A percentile compares a stretch with the other conserved stretches of the same genome.
Conservation (phyloP, 2,113 vertebrate species). For the Rhynchopsitta pachyrhyncha region DNA sequence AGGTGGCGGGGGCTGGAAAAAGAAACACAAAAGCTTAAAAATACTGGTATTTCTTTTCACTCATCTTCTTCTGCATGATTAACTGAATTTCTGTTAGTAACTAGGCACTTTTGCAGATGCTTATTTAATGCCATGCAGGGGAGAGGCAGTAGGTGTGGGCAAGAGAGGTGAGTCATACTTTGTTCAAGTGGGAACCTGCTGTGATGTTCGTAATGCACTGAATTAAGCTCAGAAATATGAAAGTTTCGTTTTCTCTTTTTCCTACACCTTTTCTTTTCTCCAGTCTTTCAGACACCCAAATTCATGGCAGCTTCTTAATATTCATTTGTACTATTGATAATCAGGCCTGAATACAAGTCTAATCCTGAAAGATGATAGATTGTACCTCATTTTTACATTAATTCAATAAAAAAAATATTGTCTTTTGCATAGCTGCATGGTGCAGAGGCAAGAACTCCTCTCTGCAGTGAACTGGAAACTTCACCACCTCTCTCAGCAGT, state of each 20-base stretch:
- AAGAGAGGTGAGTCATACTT: conserved; percentile 40
- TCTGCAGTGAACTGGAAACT: not conserved
- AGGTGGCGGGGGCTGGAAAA: not conserved
- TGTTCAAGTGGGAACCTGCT: conserved; percentile 6
- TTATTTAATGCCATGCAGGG: conserved; percentile 34
- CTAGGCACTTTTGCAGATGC: conserved; percentile 4
- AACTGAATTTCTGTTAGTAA: conserved; percentile 26
- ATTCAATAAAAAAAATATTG: not conserved
- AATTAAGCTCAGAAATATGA: not conserved
- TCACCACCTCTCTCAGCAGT: not conserved
- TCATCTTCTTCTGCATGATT: not conserved
- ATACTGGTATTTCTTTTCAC: conserved; percentile 24
- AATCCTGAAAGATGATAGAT: not conserved
- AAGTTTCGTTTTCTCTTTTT: conserved; percentile 2
- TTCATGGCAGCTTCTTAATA: not conserved
- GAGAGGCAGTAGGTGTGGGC: conserved; percentile 36
- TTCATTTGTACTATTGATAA: not conserved
- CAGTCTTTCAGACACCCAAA: not conserved
- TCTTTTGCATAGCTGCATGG: not conserved
- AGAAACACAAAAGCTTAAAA: conserved; percentile 27
- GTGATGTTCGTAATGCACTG: conserved; percentile 15
- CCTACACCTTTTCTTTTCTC: not conserved
- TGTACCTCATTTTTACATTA: not conserved
- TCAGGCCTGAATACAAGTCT: not conserved
- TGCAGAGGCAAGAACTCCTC: not conserved